Evolutionary conservation across 2,888 invertebrate genomes (phyloP).

Genomic region (Anoncus sp.): DNA sequence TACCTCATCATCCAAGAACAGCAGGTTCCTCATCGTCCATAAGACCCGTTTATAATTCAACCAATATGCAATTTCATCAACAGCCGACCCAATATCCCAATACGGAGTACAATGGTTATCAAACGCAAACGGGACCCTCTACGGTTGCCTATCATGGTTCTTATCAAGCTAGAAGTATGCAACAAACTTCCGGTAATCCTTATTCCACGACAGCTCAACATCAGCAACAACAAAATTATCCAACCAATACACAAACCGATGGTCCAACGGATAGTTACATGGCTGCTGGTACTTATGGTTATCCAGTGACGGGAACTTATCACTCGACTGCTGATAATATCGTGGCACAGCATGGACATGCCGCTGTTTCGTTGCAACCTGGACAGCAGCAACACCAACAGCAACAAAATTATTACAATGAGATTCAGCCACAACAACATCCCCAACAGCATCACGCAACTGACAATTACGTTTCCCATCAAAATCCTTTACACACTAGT

Average conservation of each 20-base stretch:
- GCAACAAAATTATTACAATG: slow-evolving; percentile 84
- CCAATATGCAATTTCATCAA: slow-evolving; percentile 83
- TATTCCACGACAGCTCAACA: slow-evolving; percentile 67
- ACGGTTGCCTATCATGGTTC: slow-evolving; percentile 82
- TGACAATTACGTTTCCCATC: slow-evolving; percentile 77
- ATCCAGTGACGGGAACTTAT: slow-evolving; percentile 73
- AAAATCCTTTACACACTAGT: slow-evolving; percentile 71
- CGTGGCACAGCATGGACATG: slow-evolving; percentile 81
- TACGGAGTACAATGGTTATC: slow-evolving; percentile 84
- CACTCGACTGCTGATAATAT: slow-evolving; percentile 73
- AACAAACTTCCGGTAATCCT: slow-evolving; percentile 75
- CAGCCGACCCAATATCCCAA: slow-evolving; percentile 84
- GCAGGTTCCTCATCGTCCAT: slow-evolving; percentile 66
- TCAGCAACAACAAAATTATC: slow-evolving; percentile 58
- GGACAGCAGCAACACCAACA: slow-evolving; percentile 83
- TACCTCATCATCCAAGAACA: slow-evolving; percentile 76
- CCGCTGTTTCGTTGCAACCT: slow-evolving; percentile 82
- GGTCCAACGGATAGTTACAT: slow-evolving; percentile 77
- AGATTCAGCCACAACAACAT: slow-evolving; percentile 84
- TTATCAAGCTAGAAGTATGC: slow-evolving; percentile 75
- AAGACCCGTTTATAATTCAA: slow-evolving; percentile 81
- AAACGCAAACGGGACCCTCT: slow-evolving; percentile 82
- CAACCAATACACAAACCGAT: slow-evolving; percentile 65
- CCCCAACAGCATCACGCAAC: slow-evolving; percentile 72
- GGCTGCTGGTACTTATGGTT: slow-evolving; percentile 78